Percentiles rank a stretch among this genome's conserved stretches.
Evolutionary conservation across 2,113 vertebrate genomes (phyloP).

Genomic region (Poeciliopsis turrubarensis): DNA sequence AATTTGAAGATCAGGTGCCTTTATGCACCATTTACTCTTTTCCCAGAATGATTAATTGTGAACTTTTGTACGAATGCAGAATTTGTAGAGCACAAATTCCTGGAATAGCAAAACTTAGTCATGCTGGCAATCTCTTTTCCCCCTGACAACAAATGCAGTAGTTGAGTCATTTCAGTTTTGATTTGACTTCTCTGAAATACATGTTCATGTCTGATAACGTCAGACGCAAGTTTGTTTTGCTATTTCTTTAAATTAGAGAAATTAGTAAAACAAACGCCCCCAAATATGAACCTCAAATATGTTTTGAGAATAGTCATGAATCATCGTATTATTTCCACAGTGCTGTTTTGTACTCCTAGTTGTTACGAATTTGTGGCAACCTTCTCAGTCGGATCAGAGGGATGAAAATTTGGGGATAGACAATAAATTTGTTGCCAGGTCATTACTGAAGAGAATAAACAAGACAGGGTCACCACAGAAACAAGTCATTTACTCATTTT

Average conservation of each 20-base stretch:
- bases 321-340: not conserved
- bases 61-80: not conserved
- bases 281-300: not conserved
- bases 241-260: not conserved
- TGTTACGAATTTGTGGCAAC: not conserved
- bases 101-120: not conserved
- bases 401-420: not conserved
- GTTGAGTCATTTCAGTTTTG: not conserved
- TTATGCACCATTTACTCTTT: not conserved
- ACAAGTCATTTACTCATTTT: not conserved
- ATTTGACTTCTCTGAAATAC: not conserved
- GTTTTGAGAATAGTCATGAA: not conserved
- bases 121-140: not conserved
- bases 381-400: not conserved
- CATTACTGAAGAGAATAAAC: not conserved
- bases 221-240: not conserved
- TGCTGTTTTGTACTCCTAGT: not conserved
- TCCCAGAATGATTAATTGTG: not conserved
- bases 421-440: no score
- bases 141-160: not conserved
- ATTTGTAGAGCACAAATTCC: not conserved
- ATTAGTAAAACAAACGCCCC: not conserved
- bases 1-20: slow-evolving; percentile 1
- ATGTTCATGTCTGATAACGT: not conserved
- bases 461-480: no score